Base-by-base conservation (phyloP, 2,113 vertebrate genomes). In the Elephas maximus region DNA sequence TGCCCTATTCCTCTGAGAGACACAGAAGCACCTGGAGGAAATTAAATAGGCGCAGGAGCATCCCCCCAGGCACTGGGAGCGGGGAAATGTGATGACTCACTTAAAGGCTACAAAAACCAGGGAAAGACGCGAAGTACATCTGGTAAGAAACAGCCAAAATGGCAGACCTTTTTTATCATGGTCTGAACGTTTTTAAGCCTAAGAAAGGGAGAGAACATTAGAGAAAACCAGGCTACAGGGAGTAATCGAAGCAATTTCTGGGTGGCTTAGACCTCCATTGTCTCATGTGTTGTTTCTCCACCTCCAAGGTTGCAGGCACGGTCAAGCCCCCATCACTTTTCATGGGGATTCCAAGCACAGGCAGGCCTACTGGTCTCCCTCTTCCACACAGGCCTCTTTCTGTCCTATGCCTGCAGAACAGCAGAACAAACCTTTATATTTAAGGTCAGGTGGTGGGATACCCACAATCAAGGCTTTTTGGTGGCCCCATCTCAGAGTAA, bases 301-400 rank as follows among this genome's bases (percentile, higher is more conserved):
- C 3, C 10, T 73, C 15, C 37, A 62, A 21, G 21, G 2, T 53
- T 3, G 15, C 0, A 5, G 2, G 10, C 7, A 1, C 2, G 23
- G 65, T 21, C 11, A 1, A 30, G 63, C 12, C 74, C 57, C 45
- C 1, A 18, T 18, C 78, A 67, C 18, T 9, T 48, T 3, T 53
- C 51, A 8, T 5, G 0, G 0, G 73, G 33, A 33, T 62, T 28
- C 44, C 28, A 12, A 5, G 12, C 17, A 15, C 2, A 73, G 78
- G 28, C 51, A 82, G 79, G 41, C 9, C 62, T 44, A 62, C n/a
- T 5, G 4, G 17, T 3, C 53, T 53, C 57, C n/a, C 0, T 51
- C 62, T 14, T 21, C 30, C 2, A 1, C 0, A 3, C 44, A 1
- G 23, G 18, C 57, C 23, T 73, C n/a, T 17, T 41, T 14, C 2